Evolutionary conservation across 2,113 vertebrate genomes (phyloP).

Genomic region (Ramphastos sulfuratus): DNA sequence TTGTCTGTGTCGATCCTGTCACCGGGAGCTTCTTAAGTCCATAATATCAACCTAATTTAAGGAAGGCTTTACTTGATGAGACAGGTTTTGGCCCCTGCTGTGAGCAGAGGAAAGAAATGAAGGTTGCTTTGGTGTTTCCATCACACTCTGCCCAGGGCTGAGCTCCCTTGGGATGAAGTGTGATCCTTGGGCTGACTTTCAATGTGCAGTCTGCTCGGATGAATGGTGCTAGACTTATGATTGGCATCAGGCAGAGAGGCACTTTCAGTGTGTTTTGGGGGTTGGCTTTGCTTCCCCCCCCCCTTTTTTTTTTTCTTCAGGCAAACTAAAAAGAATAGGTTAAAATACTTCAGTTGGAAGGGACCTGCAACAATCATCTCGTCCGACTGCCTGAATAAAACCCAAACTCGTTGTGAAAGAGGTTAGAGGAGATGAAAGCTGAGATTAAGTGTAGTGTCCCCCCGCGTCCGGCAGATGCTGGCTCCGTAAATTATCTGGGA

Average conservation of each 20-base stretch:
- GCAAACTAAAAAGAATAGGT: background rate
- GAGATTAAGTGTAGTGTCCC: background rate
- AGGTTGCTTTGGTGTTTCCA: background rate
- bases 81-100: background rate
- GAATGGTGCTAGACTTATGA: rapidly evolving
- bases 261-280: background rate
- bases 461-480: background rate
- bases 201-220: background rate
- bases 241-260: background rate
- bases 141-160: background rate
- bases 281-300: too few relatives aligned
- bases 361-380: background rate
- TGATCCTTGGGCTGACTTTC: background rate
- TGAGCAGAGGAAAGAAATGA: background rate
- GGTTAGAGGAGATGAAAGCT: background rate
- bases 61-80: conserved; percentile 23
- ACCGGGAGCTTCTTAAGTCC: conserved; percentile 24
- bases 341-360: background rate
- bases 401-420: background rate
- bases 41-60: conserved; percentile 35
- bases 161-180: background rate
- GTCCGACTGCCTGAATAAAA: background rate
- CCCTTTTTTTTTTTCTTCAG: background rate
- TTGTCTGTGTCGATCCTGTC: conserved; percentile 26
- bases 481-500: background rate